Percentiles rank a stretch among this genome's conserved stretches.
phyloP scores from a whole-genome alignment of 2,113 vertebrate species.

The Carassius gibelio region DNA sequence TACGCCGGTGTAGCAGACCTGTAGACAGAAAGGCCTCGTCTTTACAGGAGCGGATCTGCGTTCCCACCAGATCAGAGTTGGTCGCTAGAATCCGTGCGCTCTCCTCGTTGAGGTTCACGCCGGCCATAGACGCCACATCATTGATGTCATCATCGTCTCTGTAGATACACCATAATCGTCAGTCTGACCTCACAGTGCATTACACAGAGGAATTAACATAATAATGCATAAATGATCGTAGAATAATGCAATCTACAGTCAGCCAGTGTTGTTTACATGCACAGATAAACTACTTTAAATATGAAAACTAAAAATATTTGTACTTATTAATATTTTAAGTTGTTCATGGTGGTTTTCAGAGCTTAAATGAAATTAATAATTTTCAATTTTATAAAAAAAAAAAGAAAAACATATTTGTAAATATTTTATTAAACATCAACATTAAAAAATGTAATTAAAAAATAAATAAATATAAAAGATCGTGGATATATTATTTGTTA shows the following conservation, averaged over 20 bases:
- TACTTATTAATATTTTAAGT: background rate
- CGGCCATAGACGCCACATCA: constrained; percentile 86
- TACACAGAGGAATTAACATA: background rate
- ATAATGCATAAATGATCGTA: background rate
- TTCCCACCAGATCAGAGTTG: constrained; percentile 84
- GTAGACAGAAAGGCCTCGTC: constrained; percentile 86
- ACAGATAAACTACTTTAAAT: background rate
- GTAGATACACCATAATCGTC: background rate
- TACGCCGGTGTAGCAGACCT: constrained; percentile 80
- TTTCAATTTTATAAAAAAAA: too few relatives aligned
- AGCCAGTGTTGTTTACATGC: background rate
- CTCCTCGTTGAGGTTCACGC: constrained; percentile 86
- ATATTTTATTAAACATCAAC: background rate
- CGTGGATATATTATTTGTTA: too few relatives aligned
- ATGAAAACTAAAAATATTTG: background rate
- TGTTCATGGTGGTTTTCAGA: background rate
- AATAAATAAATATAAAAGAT: too few relatives aligned
- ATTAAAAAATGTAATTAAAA: too few relatives aligned
- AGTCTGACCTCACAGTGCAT: background rate
- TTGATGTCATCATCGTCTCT: constrained; percentile 89
- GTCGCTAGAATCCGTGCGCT: constrained; percentile 84
- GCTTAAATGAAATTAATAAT: too few relatives aligned
- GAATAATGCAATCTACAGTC: background rate
- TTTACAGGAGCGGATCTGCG: constrained; percentile 84
- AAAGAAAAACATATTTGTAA: too few relatives aligned